A percentile compares a stretch with the other conserved stretches of the same genome.
Evolutionary conservation across 2,113 vertebrate species (phyloP).

Genomic region (Psilopsiagon aurifrons): DNA sequence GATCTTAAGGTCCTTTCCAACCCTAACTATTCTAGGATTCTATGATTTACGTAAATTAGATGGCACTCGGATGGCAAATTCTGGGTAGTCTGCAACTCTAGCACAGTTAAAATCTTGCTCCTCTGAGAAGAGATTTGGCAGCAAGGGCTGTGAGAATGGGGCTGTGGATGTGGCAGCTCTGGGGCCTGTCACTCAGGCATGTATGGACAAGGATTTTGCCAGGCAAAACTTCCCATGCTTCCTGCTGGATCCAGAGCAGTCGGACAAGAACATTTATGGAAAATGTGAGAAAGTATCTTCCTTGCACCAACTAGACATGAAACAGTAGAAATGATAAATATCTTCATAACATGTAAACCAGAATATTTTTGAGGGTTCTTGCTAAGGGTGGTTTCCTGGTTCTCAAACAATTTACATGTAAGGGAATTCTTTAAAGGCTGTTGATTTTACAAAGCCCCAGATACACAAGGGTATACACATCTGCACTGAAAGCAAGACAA

Average conservation of each 20-base stretch:
- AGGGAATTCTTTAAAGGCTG: background rate
- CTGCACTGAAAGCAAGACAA: background rate
- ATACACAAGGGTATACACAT: background rate
- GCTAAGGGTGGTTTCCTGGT: background rate
- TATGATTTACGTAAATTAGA: background rate
- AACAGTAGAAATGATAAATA: background rate
- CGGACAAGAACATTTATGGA: background rate
- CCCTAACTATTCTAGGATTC: background rate
- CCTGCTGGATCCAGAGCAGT: background rate
- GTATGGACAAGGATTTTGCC: background rate
- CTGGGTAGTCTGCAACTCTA: background rate
- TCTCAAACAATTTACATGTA: fast-evolving
- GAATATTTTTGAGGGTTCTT: background rate
- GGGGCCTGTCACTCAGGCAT: background rate
- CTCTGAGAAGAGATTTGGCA: background rate
- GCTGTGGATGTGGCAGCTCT: background rate
- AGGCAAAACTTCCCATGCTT: background rate
- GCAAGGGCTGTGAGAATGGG: background rate
- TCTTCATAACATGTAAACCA: background rate
- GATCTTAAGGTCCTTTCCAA: background rate
- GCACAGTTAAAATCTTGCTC: background rate
- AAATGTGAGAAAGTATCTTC: background rate
- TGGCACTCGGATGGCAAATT: background rate
- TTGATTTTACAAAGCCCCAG: background rate
- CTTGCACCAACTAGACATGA: background rate